A percentile compares a stretch with the other conserved stretches of the same genome.
Conservation (phyloP, 2,888 invertebrate species). For the Trachelus iudaicus region DNA sequence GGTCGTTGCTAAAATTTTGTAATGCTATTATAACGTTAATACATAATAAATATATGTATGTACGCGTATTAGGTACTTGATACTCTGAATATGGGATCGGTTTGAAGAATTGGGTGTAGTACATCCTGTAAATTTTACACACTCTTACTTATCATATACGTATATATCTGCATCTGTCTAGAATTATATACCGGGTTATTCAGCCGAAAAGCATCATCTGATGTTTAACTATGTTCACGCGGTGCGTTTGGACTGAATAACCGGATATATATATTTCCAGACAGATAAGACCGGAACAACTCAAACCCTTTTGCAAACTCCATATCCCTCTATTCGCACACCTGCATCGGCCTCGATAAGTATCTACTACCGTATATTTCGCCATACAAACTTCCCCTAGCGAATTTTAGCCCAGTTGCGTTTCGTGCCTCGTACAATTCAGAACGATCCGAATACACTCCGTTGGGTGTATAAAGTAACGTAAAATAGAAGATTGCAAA, state of each 20-base stretch:
- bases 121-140: background rate
- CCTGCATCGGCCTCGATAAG: background rate
- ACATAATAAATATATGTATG: background rate
- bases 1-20: background rate
- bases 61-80: background rate
- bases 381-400: background rate
- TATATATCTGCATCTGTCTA: background rate
- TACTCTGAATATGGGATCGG: background rate
- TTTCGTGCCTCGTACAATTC: background rate
- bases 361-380: background rate
- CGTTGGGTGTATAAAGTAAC: background rate
- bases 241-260: background rate
- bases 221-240: background rate
- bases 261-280: background rate
- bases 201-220: background rate
- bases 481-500: background rate
- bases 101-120: background rate
- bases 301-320: background rate
- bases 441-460: background rate
- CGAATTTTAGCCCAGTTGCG: background rate
- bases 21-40: background rate
- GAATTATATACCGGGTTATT: background rate
- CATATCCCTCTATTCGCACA: background rate
- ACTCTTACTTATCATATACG: background rate
- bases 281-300: background rate